Base-by-base conservation (phyloP, 2,797 vertebrate genomes). In the Enteromius viviparus region DNA sequence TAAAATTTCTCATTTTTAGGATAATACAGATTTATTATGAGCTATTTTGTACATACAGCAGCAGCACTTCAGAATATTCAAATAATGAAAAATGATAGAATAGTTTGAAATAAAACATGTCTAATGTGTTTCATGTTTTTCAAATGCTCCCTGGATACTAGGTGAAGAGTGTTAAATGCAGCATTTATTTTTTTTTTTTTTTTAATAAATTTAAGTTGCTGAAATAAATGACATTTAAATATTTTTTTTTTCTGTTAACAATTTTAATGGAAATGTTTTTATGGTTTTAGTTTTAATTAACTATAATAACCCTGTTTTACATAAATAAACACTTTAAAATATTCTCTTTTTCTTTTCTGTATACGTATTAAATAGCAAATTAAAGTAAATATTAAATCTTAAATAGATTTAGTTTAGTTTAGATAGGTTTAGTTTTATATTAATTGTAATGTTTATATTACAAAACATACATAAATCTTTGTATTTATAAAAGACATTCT, bases 21-120 rank as follows among this genome's bases (percentile, higher is more conserved):
- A 58, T 58, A 53, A 40, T 68, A 53, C 15, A 17, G 34, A 58
- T 80, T 55, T 71, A 71, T 71, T 32, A n/a, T 32, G 17, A 37
- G 32, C 2, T 19, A 19, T 21, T 6, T 69, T 69, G 1, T 65
- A 66, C 42, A 11, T 12, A 12, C 42, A 45, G 10, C 17, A 37
- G 17, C 34, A 66, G 32, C 9, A 23, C 21, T 10, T 58, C 53
- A 11, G n/a, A 58, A 11, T 58, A 11, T 58, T 58, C 1, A 23
- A 10, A 11, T 58, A 23, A n/a, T 23, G 53, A 58, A 58, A 9
- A 0, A 55, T 55, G 21, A 58, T 5, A 19, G 29, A 4, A 66
- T 7, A 65, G 8, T 32, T 66, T 34, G 15, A 34, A 65, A 65
- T 65, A 1, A 65, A 19, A 62, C 14, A 15, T 29, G 12, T 62